Base-by-base conservation (phyloP, 2,113 vertebrate species). In the Erythrolamprus reginae region DNA sequence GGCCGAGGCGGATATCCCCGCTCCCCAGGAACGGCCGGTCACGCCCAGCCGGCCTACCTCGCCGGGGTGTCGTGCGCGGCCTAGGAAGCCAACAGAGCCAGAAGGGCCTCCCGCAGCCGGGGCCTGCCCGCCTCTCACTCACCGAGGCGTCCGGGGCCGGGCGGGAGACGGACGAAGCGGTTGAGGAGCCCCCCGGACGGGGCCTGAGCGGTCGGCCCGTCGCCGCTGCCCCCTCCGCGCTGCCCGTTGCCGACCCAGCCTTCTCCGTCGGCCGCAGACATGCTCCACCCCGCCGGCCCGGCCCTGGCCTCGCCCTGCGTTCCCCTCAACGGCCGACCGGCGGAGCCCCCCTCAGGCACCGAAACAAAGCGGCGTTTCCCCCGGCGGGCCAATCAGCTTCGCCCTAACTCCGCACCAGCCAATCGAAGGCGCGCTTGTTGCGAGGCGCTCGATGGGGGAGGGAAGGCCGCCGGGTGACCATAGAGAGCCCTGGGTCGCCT, bases 101-200 rank as follows among this genome's bases (percentile, higher is more conserved):
- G 8, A n/a, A 10, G n/a, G 70, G 33, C 52, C 17, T 53, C 10
- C 10, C 13, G 51, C 28, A 28, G 19, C 61, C 24, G 7, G 3
- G 2, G 10, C 70, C 28, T 3, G 50, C n/a, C n/a, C n/a, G n/a
- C 4, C 53, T 82, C 82, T 3, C 51, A 98, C 98, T 97, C 96
- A 99, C 98, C 98, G 97, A 98, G 96, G 90, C 97, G 97, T 94
- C 98, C 98, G 96, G 98, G 98, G 94, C 97, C 97, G 93, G 97
- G 97, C 96, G 90, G 70, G 28, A 99, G 96, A 92, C 96, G 98
- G 96, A 98, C 97, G 95, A 99, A 99, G 56, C 97, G 96, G 93
- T 97, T 97, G 93, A 97, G 96, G 90, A 96, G 93, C 85, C 96
- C 95, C 87, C 93, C 94, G 0, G 89, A 94, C 17, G 90, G 86